Percentiles rank a stretch among this genome's conserved stretches.
These are phyloP conservation scores for Passer montanus DNA, from an alignment of 2,113 vertebrate species.

Conservation along the genomic window DNA sequence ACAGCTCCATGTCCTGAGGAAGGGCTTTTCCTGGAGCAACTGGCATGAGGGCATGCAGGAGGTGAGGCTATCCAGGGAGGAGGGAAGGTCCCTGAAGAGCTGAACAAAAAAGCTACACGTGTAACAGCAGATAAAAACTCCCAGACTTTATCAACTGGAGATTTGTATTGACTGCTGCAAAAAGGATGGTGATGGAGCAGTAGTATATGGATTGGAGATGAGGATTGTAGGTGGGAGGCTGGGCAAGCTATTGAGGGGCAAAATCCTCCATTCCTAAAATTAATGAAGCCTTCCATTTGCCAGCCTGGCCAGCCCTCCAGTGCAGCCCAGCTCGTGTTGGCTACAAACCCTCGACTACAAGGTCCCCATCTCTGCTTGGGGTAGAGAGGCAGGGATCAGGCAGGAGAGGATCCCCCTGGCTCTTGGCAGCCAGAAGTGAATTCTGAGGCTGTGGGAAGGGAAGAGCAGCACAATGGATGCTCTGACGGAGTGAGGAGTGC, in stretches of 20 bases:
- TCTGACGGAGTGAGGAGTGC: accelerated
- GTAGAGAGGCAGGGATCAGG: neutral
- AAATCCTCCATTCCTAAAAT: neutral
- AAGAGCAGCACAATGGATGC: neutral
- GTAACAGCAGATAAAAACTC: neutral
- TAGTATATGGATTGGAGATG: neutral
- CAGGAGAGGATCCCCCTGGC: neutral
- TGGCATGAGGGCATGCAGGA: accelerated
- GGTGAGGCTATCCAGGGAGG: neutral
- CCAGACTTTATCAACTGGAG: neutral
- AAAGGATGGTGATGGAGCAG: neutral
- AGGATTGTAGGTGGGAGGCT: neutral
- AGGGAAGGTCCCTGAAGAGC: neutral
- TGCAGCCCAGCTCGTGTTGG: accelerated
- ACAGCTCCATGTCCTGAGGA: accelerated
- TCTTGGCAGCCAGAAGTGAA: neutral
- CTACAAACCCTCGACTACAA: accelerated
- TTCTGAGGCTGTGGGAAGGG: accelerated
- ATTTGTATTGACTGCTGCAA: neutral
- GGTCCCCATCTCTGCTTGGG: accelerated
- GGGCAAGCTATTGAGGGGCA: accelerated
- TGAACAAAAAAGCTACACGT: neutral
- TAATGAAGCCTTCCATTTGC: neutral
- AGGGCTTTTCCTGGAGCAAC: neutral
- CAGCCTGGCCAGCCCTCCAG: neutral